Base-by-base conservation (phyloP, 2,113 vertebrate genomes). In the Lipotes vexillifer region DNA sequence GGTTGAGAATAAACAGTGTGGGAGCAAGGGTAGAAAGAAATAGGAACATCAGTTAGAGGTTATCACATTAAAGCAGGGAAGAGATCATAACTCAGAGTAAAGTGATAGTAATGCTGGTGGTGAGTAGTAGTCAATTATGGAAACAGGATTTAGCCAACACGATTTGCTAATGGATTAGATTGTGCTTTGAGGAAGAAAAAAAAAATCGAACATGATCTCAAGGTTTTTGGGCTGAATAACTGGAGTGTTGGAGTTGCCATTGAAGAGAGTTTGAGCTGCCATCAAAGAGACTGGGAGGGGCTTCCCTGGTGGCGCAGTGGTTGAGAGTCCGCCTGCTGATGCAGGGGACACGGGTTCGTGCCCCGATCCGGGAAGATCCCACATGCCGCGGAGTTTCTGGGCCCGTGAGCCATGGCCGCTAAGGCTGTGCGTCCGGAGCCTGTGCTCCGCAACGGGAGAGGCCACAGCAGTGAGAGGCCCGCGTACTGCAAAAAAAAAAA, bases 41-140 rank as follows among this genome's bases (percentile, higher is more conserved):
- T 46, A 83, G 69, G 44, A 52, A n/a, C 8, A 61, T 93, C 61
- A 87, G 29, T 63, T 78, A 38, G 59, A 82, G 17, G 31, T n/a
- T 72, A 5, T 92, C 57, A 25, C 15, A 46, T 75, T 65, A 41
- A 75, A 57, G 88, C 68, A 23, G 13, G 49, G 94, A 84, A 83
- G 72, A 95, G 63, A 61, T 92, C 27, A 15, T 85, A 85, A 68
- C 36, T 93, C 57, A 65, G 27, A 94, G 66, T 96, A 59, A 96
- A 90, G 59, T 63, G 68, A 61, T 57, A 61, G 55, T 93, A 75
- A 57, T 68, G 49, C 66, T 85, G 61, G 33, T 94, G 29, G 3
- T 72, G 27, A 90, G 25, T 77, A 90, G 11, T 81, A 10, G 14
- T 68, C 38, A 83, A 9, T 80, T 94, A 77, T 71, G 49, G 55